Evolutionary conservation across 2,113 vertebrate species (phyloP).

Genomic region (Tamias sibiricus): DNA sequence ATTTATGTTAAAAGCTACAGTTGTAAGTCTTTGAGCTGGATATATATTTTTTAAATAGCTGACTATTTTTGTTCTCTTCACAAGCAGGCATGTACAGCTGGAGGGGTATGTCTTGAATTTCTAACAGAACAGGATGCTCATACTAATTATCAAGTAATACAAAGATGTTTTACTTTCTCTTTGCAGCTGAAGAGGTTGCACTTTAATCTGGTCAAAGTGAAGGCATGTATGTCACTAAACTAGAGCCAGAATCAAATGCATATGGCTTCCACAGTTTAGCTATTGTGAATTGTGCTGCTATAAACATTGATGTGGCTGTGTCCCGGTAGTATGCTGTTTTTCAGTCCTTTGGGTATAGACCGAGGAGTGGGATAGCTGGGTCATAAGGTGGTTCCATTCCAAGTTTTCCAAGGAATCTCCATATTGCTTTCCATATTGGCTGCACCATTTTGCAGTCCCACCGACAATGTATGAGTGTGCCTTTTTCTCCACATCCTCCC

Average conservation of each 20-base stretch:
- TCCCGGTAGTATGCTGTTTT: no score
- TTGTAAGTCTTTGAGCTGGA: neutral
- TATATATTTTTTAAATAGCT: neutral
- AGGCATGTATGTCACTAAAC: neutral
- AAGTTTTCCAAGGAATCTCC: no score
- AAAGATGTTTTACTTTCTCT: neutral
- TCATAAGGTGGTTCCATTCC: no score
- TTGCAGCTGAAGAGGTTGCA: neutral
- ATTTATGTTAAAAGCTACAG: neutral
- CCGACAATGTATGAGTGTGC: no score
- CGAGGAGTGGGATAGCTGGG: no score
- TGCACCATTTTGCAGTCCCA: no score
- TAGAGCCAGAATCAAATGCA: neutral
- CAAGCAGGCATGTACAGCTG: neutral
- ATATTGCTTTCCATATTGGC: no score
- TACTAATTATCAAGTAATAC: neutral
- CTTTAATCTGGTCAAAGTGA: neutral
- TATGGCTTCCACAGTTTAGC: no score
- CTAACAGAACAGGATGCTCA: neutral
- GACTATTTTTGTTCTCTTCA: neutral
- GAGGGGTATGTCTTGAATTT: neutral
- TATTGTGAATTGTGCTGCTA: no score
- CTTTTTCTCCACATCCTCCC: no score
- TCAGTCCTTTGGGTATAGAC: no score
- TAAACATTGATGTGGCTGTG: no score